A percentile compares a stretch with the other conserved stretches of the same genome.
phyloP scores from a whole-genome alignment of 1,140 invertebrate species.

The Nephotettix cincticeps region DNA sequence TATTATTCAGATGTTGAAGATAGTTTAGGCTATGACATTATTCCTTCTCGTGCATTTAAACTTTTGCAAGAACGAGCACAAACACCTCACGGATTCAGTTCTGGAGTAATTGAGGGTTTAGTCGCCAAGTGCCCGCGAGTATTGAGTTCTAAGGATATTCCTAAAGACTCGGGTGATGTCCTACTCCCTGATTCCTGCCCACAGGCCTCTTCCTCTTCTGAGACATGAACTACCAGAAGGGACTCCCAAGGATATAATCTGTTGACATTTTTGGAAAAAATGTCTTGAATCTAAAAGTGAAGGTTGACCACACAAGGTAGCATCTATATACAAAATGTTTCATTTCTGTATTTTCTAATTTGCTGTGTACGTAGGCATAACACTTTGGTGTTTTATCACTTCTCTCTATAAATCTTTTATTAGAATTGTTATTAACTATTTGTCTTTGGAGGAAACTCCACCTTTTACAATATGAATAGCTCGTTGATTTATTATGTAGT shows the following conservation, averaged over 20 bases:
- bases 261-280: constrained; percentile 32
- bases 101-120: constrained; percentile 36
- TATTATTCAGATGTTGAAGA: constrained; percentile 37
- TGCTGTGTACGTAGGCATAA: constrained; percentile 18
- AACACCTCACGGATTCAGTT: constrained; percentile 29
- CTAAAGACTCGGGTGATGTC: constrained; percentile 10
- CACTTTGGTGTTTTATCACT: constrained; percentile 26
- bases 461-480: constrained; percentile 34
- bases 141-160: constrained; percentile 31
- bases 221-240: constrained; percentile 33
- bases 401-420: constrained; percentile 25
- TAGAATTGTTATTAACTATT: constrained; percentile 14
- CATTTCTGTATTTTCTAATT: constrained; percentile 20
- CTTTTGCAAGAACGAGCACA: constrained; percentile 47
- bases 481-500: constrained; percentile 16
- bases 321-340: not conserved
- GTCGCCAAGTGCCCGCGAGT: constrained; percentile 41
- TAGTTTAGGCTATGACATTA: constrained; percentile 46
- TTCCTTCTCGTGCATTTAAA: constrained; percentile 55
- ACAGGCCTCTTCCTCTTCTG: constrained; percentile 29
- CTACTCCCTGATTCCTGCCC: constrained; percentile 18
- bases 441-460: constrained; percentile 43
- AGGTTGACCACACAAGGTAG: constrained; percentile 27
- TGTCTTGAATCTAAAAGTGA: constrained; percentile 29
- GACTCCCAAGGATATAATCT: constrained; percentile 27